Percentiles rank a stretch among this genome's conserved stretches.
These are phyloP conservation scores for Calliopsis andreniformis DNA, from an alignment of 1,140 invertebrate genomes.

Conservation along the genomic window DNA sequence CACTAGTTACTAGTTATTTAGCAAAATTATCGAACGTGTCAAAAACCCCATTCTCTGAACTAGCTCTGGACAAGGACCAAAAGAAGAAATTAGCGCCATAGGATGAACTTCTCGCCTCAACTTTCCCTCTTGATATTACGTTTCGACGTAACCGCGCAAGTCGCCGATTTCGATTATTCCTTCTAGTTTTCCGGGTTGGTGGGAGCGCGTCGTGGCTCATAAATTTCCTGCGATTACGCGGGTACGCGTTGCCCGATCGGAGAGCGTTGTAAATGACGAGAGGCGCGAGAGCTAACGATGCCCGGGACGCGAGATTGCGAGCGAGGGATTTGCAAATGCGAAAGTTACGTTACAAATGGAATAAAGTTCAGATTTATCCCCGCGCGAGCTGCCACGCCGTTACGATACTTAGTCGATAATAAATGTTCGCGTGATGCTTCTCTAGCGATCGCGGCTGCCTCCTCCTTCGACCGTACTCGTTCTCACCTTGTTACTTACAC, in stretches of 20 bases:
- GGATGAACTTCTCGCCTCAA: neutral
- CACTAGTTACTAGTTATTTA: too few relatives aligned
- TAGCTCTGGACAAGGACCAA: too few relatives aligned
- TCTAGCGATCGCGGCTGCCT: conserved; percentile 13
- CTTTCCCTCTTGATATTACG: too few relatives aligned
- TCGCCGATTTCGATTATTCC: neutral
- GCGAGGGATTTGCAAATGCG: conserved; percentile 12
- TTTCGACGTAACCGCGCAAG: too few relatives aligned
- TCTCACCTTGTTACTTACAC: conserved; percentile 61
- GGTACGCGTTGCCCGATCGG: neutral
- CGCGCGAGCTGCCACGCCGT: neutral
- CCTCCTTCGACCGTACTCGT: conserved; percentile 13
- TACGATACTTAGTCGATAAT: conserved; percentile 51
- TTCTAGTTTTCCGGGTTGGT: neutral
- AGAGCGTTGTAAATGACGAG: conserved; percentile 20
- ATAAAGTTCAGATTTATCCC: conserved; percentile 24
- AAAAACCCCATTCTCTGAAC: too few relatives aligned
- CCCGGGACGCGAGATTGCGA: neutral
- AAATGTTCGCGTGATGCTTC: conserved; percentile 46
- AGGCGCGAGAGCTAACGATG: conserved; percentile 9
- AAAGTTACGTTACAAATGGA: conserved; percentile 19
- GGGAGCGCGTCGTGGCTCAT: neutral
- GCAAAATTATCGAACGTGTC: too few relatives aligned
- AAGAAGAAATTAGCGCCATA: too few relatives aligned
- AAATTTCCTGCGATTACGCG: conserved; percentile 21